A percentile compares a stretch with the other conserved stretches of the same genome.
phyloP scores from a whole-genome alignment of 1,140 invertebrate species.

The Leptinotarsa texana region DNA sequence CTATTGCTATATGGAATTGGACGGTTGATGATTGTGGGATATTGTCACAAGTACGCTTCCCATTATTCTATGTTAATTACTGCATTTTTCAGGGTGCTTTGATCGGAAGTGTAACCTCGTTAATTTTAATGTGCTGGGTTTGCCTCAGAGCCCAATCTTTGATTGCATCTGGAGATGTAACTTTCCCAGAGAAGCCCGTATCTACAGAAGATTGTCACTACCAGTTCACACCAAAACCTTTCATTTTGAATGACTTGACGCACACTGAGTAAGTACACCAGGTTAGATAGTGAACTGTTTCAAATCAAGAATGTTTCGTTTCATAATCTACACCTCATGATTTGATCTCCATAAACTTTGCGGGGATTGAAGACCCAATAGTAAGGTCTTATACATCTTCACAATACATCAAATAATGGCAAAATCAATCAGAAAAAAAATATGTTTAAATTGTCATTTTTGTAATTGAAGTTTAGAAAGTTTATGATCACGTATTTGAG shows the following conservation, averaged over 20 bases:
- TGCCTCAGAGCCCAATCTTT: slow-evolving; percentile 77
- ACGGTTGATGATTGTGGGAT: too few relatives aligned
- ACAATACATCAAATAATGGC: too few relatives aligned
- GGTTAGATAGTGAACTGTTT: neutral
- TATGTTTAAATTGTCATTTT: too few relatives aligned
- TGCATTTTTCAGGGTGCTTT: slow-evolving; percentile 73
- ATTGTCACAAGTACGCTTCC: too few relatives aligned
- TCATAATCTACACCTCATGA: too few relatives aligned
- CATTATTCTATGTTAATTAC: too few relatives aligned
- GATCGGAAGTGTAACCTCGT: slow-evolving; percentile 71
- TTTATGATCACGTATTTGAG: neutral
- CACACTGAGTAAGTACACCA: slow-evolving; percentile 48
- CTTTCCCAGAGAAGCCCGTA: slow-evolving; percentile 67
- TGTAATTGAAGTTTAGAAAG: neutral
- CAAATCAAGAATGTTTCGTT: too few relatives aligned
- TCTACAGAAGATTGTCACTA: slow-evolving; percentile 76
- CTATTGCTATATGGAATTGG: too few relatives aligned
- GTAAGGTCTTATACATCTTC: too few relatives aligned
- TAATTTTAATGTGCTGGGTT: slow-evolving; percentile 81
- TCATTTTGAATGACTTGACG: slow-evolving; percentile 33
- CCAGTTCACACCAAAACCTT: slow-evolving; percentile 56
- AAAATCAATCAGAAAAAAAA: neutral
- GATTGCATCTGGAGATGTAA: slow-evolving; percentile 64
- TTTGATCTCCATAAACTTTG: too few relatives aligned
- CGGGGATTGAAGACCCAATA: too few relatives aligned